A percentile compares a stretch with the other conserved stretches of the same genome.
phyloP scores from a whole-genome alignment of 1,140 invertebrate genomes.

The Lucilia sericata region DNA sequence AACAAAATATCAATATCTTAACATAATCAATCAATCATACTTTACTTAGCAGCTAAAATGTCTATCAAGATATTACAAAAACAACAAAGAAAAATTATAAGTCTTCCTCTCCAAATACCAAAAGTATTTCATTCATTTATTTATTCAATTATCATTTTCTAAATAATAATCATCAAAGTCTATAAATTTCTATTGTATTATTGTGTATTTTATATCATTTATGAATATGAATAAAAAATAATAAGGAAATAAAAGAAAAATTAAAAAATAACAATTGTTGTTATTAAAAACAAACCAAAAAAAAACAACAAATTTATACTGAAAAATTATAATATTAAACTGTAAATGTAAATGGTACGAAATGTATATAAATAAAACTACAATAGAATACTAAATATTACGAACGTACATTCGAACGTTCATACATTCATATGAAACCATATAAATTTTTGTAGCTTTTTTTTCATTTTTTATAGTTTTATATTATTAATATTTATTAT shows the following conservation, averaged over 20 bases:
- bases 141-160: background rate
- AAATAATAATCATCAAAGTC: background rate
- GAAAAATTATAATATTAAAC: constrained; percentile 19
- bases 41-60: too few species aligned
- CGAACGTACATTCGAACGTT: background rate
- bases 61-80: too few species aligned
- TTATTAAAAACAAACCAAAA: background rate
- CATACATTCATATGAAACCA: constrained; percentile 13
- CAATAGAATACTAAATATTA: constrained; percentile 41
- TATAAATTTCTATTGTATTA: background rate
- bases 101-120: too few species aligned
- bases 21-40: too few species aligned
- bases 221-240: background rate
- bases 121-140: too few species aligned
- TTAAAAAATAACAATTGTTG: background rate
- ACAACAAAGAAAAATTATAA: too few species aligned
- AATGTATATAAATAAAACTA: constrained; percentile 18
- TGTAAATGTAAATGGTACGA: constrained; percentile 11
- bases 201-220: background rate
- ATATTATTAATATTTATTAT: constrained; percentile 34
- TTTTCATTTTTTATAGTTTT: constrained; percentile 26
- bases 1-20: too few species aligned
- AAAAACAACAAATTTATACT: background rate
- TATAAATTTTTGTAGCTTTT: constrained; percentile 26
- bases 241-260: constrained; percentile 21